These are phyloP conservation scores for Apus apus DNA, from an alignment of 2,113 vertebrate genomes.

Conservation along the genomic window DNA sequence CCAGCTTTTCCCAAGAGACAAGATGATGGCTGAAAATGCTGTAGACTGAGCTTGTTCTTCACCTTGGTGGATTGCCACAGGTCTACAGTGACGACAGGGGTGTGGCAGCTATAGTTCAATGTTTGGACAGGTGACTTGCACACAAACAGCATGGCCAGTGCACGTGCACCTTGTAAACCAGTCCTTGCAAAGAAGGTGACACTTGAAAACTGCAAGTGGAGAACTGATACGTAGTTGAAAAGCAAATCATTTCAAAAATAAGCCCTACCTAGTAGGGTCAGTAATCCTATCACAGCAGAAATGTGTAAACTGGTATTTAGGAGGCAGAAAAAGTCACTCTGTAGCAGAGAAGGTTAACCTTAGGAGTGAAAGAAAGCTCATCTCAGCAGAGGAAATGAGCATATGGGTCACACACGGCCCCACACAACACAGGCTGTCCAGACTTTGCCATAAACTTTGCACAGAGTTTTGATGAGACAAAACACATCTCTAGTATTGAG, in stretches of 20 bases:
- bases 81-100: background rate
- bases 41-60: background rate
- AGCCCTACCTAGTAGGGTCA: background rate
- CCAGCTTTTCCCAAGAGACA: background rate
- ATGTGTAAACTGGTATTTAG: background rate
- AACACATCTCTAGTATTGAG: background rate
- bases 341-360: background rate
- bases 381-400: background rate
- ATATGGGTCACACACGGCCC: fast-evolving
- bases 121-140: background rate
- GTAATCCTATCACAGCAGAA: background rate
- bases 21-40: background rate
- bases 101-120: background rate
- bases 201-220: background rate
- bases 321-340: background rate
- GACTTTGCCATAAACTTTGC: background rate
- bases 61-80: background rate
- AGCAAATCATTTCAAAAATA: background rate
- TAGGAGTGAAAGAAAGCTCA: background rate
- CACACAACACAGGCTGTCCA: background rate
- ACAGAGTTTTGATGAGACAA: background rate
- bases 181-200: background rate
- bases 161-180: background rate
- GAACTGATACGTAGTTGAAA: background rate
- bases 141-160: background rate